Evolutionary conservation across 1,140 invertebrate species (phyloP), one percentile per base, ranked within the genome.

Genomic region (Diorhabda carinulata): DNA sequence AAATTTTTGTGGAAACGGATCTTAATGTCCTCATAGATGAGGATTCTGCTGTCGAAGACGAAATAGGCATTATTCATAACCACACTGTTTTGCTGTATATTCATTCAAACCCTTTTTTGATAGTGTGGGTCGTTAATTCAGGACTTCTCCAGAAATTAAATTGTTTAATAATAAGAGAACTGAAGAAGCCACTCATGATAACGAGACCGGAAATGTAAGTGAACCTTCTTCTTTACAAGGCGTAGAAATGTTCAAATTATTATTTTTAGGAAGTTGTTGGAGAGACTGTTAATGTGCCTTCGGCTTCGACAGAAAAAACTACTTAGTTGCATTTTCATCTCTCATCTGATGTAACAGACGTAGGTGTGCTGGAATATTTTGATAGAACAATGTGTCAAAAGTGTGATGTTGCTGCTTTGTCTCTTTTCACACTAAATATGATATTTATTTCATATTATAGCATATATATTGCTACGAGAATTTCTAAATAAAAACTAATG

Each of bases 381-480:
- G 52, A 0, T 56, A 9, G 58, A 60, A 60, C 8, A 60, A 60
- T 60, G 25, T 25, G 25, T 25, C 25, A 25, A 25, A 25, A 25
- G 25, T 25, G 25, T 25, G 25, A 25, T 25, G 25, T 25, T 25
- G 58, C 58, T 60, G 58, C 25, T 60, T 60, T 60, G 58, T 25
- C 2, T n/a, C 58, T 40, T 60, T 2, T 60, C 58, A 60, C 25
- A 60, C 58, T 60, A 25, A 60, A n/a, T 60, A 60, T 1, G 52
- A 56, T 2, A 56, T 56, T 56, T 56, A 56, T 56, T 56, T n/a
- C 52, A n/a, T 56, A 56, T 56, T 56, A 56, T 56, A 56, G 52
- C 52, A 56, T 56, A 56, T 56, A 56, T 56, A 56, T 56, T 56
- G 6, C 1, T 60, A 60, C 6, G 2, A 60, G 2, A 60, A 60